These are phyloP conservation scores for Upupa epops DNA, from an alignment of 2,113 vertebrate species.

Conservation along the genomic window DNA sequence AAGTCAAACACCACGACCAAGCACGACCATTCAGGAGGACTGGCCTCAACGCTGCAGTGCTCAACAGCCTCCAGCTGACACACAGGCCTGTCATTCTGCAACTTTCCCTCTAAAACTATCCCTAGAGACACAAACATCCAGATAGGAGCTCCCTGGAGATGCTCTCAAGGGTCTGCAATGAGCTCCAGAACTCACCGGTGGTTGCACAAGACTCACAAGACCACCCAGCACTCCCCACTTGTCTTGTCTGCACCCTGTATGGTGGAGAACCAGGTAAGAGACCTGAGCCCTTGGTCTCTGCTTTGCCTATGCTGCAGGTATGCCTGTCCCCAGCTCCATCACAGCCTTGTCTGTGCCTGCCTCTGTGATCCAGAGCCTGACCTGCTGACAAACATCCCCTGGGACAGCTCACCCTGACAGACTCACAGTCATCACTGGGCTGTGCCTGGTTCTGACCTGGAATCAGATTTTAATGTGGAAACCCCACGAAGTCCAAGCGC, in stretches of 20 bases:
- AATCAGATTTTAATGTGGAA: not conserved
- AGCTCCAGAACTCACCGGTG: not conserved
- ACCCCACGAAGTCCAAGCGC: not conserved
- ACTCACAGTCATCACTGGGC: too few species aligned
- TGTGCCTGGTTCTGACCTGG: not conserved
- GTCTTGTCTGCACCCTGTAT: not conserved
- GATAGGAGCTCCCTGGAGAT: not conserved
- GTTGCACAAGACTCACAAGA: conserved; percentile 14
- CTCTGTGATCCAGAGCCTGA: not conserved
- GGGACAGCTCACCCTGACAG: too few species aligned
- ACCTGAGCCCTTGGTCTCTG: not conserved
- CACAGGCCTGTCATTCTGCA: not conserved
- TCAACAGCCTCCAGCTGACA: not conserved
- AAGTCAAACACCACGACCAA: not conserved
- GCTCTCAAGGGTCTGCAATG: not conserved
- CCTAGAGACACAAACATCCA: not conserved
- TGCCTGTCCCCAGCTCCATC: not conserved
- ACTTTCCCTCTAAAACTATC: not conserved
- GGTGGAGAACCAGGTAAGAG: not conserved
- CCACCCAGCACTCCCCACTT: not conserved
- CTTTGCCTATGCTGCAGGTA: not conserved
- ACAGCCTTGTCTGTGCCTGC: not conserved
- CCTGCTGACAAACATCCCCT: too few species aligned
- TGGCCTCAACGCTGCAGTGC: not conserved
- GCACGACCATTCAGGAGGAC: not conserved